Evolutionary conservation across 2,888 invertebrate genomes (phyloP).

Genomic region (Xestia rhomboidea): DNA sequence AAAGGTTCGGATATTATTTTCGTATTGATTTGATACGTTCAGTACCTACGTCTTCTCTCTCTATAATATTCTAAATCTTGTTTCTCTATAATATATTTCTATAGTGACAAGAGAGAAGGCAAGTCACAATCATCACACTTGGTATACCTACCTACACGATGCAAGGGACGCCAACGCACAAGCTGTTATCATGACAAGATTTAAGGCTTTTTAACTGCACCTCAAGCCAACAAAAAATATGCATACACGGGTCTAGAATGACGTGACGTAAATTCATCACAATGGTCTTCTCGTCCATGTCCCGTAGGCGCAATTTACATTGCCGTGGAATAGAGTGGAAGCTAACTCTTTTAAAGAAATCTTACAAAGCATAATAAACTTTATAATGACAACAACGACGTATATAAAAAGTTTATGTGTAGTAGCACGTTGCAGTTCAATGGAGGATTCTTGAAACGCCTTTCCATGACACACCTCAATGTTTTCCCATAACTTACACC

Average conservation of each 20-base stretch:
- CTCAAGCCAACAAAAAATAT: background rate
- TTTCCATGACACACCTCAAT: background rate
- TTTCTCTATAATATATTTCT: too few relatives aligned
- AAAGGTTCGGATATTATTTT: background rate
- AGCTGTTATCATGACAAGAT: too few relatives aligned
- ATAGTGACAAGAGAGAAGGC: too few relatives aligned
- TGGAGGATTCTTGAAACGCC: background rate
- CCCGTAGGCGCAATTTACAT: background rate
- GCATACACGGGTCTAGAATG: background rate
- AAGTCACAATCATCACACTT: too few relatives aligned
- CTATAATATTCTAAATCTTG: too few relatives aligned
- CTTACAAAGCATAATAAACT: background rate
- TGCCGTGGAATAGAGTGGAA: background rate
- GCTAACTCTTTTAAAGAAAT: background rate
- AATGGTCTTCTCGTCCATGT: too few relatives aligned
- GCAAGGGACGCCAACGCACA: too few relatives aligned
- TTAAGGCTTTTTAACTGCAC: too few relatives aligned
- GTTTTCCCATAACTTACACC: constrained; percentile 4
- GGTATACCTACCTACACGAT: too few relatives aligned
- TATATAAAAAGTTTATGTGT: background rate
- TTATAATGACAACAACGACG: background rate
- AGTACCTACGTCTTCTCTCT: too few relatives aligned
- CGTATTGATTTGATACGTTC: too few relatives aligned
- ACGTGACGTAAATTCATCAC: too few relatives aligned
- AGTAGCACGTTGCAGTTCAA: background rate